phyloP scores from a whole-genome alignment of 2,113 vertebrate species.

The Istiophorus platypterus region DNA sequence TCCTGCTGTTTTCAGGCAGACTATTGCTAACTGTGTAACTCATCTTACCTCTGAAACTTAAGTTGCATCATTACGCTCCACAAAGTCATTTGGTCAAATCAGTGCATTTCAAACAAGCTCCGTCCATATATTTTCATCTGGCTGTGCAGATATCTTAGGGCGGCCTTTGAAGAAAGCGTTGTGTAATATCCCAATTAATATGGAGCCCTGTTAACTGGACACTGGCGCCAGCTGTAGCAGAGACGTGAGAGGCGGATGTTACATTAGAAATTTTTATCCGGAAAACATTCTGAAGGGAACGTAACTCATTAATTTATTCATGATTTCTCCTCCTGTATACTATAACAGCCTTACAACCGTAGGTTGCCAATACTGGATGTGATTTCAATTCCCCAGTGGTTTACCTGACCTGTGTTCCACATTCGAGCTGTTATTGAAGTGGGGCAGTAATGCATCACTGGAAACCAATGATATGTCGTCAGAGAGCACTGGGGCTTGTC shows the following conservation, averaged over 20 bases:
- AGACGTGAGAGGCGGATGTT: slow-evolving; percentile 32
- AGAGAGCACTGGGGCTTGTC: slow-evolving; percentile 35
- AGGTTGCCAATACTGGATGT: slow-evolving; percentile 5
- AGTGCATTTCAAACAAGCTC: slow-evolving; percentile 38
- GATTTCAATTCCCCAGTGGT: slow-evolving; percentile 29
- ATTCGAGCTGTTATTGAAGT: slow-evolving; percentile 40
- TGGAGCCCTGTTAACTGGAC: slow-evolving; percentile 37
- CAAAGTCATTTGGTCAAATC: slow-evolving; percentile 56
- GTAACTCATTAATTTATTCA: slow-evolving; percentile 47
- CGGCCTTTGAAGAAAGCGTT: slow-evolving; percentile 38
- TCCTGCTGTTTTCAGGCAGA: slow-evolving; percentile 39
- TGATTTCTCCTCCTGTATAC: neutral
- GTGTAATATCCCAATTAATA: slow-evolving; percentile 47
- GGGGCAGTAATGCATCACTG: slow-evolving; percentile 42
- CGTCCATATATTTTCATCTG: slow-evolving; percentile 14
- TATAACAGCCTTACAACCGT: neutral
- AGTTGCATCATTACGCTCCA: slow-evolving; percentile 53
- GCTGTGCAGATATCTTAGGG: slow-evolving; percentile 6
- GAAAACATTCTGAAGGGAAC: slow-evolving; percentile 10
- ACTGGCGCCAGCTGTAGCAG: slow-evolving; percentile 29
- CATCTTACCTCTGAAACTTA: slow-evolving; percentile 36
- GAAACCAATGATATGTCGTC: slow-evolving; percentile 42
- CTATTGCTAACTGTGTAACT: slow-evolving; percentile 37
- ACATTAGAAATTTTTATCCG: slow-evolving; percentile 25
- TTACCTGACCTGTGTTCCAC: slow-evolving; percentile 38